phyloP scores from a whole-genome alignment of 64 coral and sea anemone species.

The Dendronephthya gigantea region DNA sequence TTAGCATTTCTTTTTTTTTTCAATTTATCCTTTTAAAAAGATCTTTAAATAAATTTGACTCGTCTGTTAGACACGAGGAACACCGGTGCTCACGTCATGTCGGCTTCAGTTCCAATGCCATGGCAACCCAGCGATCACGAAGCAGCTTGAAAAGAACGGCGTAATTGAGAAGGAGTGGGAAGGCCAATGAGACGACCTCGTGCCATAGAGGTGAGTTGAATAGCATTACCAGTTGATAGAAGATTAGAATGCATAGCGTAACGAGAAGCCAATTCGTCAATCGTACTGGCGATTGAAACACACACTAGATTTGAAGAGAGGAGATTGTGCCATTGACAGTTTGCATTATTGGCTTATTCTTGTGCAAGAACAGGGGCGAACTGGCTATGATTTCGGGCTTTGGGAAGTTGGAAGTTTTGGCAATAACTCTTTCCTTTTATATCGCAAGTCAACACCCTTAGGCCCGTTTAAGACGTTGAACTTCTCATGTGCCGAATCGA shows the following conservation, averaged over 20 bases:
- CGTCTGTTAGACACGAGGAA: neutral
- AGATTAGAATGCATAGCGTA: constrained; percentile 46
- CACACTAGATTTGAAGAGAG: constrained; percentile 45
- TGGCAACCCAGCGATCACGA: constrained; percentile 70
- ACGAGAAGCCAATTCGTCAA: constrained; percentile 73
- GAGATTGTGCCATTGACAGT: too few relatives aligned
- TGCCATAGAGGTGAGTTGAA: constrained; percentile 71
- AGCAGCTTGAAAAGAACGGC: constrained; percentile 72
- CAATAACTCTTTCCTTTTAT: too few relatives aligned
- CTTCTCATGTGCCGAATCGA: too few relatives aligned
- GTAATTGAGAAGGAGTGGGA: constrained; percentile 84
- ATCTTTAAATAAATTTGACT: neutral
- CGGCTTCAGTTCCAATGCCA: constrained; percentile 17
- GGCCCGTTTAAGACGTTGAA: too few relatives aligned
- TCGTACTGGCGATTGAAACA: constrained; percentile 87
- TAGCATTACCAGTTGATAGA: constrained; percentile 84
- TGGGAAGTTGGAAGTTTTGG: too few relatives aligned
- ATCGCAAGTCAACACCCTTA: too few relatives aligned
- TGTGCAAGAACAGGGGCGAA: too few relatives aligned
- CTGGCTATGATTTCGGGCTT: too few relatives aligned
- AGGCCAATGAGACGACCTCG: constrained; percentile 67
- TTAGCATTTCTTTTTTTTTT: too few relatives aligned
- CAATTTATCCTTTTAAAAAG: constrained; percentile 19
- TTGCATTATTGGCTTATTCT: too few relatives aligned
- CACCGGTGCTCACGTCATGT: neutral